A percentile compares a stretch with the other conserved stretches of the same genome.
phyloP scores from a whole-genome alignment of 2,113 vertebrate genomes.

The Asarcornis scutulata region DNA sequence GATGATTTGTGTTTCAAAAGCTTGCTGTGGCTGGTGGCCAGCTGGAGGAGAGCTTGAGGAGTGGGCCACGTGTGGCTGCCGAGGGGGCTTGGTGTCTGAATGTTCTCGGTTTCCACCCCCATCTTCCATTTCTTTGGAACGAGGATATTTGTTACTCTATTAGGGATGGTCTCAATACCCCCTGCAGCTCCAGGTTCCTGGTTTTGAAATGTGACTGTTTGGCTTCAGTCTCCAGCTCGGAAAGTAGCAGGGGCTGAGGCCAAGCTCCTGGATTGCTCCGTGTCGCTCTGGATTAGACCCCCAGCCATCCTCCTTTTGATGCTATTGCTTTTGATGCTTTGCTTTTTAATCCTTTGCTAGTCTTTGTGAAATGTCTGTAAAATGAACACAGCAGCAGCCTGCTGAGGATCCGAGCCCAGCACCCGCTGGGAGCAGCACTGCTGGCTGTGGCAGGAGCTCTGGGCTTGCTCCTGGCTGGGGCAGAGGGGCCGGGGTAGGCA shows the following conservation, averaged over 20 bases:
- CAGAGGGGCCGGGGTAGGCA: background rate
- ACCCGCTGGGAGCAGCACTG: background rate
- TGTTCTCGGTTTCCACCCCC: background rate
- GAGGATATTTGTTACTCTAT: background rate
- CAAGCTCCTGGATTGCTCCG: background rate
- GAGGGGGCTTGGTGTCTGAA: background rate
- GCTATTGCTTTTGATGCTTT: background rate
- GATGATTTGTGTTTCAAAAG: accelerated
- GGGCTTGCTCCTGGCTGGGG: background rate
- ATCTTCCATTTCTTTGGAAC: accelerated
- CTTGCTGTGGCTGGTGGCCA: background rate
- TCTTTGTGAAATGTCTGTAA: background rate
- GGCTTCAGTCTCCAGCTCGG: background rate
- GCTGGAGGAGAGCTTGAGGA: background rate
- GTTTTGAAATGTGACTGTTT: background rate
- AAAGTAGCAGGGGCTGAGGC: background rate
- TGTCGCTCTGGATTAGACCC: background rate
- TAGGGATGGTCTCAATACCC: background rate
- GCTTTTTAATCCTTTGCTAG: background rate
- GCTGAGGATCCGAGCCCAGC: background rate
- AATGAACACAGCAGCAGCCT: background rate
- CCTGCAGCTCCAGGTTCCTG: background rate
- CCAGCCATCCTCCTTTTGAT: background rate
- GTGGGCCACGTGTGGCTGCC: background rate
- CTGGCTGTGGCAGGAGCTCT: background rate